phyloP scores from a whole-genome alignment of 2,888 invertebrate species.

The Microctonus brassicae region DNA sequence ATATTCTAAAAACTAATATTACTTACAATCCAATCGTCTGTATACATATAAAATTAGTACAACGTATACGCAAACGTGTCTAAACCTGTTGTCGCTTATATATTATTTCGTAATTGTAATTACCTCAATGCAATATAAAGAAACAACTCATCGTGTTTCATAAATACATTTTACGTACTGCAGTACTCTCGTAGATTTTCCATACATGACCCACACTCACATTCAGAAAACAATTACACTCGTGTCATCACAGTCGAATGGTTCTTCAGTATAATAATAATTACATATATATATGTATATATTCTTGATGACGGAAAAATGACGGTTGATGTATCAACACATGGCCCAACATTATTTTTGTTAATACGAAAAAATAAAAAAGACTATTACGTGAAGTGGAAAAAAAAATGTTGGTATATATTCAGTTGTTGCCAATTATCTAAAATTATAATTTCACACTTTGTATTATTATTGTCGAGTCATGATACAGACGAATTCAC shows the following conservation, averaged over 20 bases:
- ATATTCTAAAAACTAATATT: too few relatives aligned
- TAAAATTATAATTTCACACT: constrained; percentile 4
- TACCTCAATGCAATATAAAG: too few relatives aligned
- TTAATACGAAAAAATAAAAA: not conserved
- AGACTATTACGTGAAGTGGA: not conserved
- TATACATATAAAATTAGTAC: too few relatives aligned
- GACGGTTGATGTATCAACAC: not conserved
- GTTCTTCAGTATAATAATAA: not conserved
- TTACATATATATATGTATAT: too few relatives aligned
- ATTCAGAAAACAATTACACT: not conserved
- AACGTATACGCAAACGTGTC: too few relatives aligned
- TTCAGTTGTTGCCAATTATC: constrained; percentile 3
- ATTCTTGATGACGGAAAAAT: not conserved
- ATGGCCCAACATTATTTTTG: not conserved
- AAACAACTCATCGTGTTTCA: too few relatives aligned
- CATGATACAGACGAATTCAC: not conserved
- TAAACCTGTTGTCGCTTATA: too few relatives aligned
- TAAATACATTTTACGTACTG: too few relatives aligned
- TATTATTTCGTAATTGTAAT: too few relatives aligned
- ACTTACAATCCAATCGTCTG: too few relatives aligned
- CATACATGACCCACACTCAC: not conserved
- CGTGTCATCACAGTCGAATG: constrained; percentile 17
- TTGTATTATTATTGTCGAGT: not conserved
- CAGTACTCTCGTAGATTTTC: too few relatives aligned
- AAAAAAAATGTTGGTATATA: not conserved